Evolutionary conservation across 2,888 invertebrate species (phyloP), one percentile per base, ranked within the genome.

Genomic region (Dimorphilus gyrociliatus): DNA sequence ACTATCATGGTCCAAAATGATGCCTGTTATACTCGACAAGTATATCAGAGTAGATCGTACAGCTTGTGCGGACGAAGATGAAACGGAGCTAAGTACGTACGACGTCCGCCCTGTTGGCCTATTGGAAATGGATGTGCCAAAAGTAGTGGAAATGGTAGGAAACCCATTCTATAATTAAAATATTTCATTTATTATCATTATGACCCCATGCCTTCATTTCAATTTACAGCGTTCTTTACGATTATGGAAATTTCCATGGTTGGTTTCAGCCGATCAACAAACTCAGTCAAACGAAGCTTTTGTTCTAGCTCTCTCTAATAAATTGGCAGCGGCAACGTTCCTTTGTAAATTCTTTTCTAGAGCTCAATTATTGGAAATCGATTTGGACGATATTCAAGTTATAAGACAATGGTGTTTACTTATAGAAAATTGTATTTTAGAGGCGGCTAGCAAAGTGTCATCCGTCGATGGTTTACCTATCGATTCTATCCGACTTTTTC

Each of bases 91-190:
- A 17, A 37, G 42, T 5, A 44, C 44, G 5, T 44, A 44, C 25
- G 44, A 44, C 32, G 44, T 44, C n/a, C 32, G 44, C 19, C 44
- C 44, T 3, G 39, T 44, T 7, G 44, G 44, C 1, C 19, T 36
- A 3, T 28, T 43, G 5, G 44, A 44, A 29, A 27, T 43, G 36
- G 41, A 44, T 8, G 24, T 43, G 12, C 44, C 44, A 2, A 30
- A 34, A 8, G 27, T 38, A 33, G 23, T 24, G 15, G n/a, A n/a
- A n/a, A n/a, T n/a, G n/a, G n/a, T n/a, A n/a, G n/a, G n/a, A n/a
- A n/a, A n/a, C n/a, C n/a, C n/a, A n/a, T n/a, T n/a, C n/a, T n/a
- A n/a, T n/a, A n/a, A n/a, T n/a, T n/a, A n/a, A n/a, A n/a, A n/a
- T n/a, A n/a, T n/a, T n/a, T n/a, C n/a, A n/a, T n/a, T n/a, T n/a